Evolutionary conservation across 1,140 invertebrate genomes (phyloP).

Genomic region (Drosophila littoralis): DNA sequence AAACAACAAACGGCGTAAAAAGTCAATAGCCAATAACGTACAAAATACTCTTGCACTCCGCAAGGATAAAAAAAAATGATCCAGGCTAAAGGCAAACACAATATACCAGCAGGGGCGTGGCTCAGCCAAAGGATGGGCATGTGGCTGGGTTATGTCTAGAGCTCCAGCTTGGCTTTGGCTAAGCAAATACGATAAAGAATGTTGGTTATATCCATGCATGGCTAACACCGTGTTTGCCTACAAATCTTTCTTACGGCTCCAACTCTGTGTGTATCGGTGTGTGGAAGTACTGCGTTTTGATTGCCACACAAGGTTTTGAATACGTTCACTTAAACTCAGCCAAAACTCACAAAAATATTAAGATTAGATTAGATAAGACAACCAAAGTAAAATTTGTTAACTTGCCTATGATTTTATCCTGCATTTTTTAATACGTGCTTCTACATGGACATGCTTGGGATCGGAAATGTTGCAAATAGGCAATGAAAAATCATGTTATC

Average conservation of each 20-base stretch:
- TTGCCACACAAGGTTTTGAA: not conserved
- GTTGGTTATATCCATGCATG: not conserved
- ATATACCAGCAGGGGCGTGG: not conserved
- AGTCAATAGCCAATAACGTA: conserved; percentile 60
- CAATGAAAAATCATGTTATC: not conserved
- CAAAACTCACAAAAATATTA: too few species aligned
- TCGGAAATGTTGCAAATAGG: too few species aligned
- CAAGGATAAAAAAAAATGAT: conserved; percentile 8
- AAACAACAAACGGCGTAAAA: conserved; percentile 60
- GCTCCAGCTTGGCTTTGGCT: not conserved
- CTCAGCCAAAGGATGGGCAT: conserved; percentile 13
- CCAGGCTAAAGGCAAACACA: conserved; percentile 14
- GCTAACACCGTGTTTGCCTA: conserved; percentile 1
- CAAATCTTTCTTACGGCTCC: conserved; percentile 1
- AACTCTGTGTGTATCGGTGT: not conserved
- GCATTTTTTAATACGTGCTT: too few species aligned
- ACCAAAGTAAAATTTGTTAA: too few species aligned
- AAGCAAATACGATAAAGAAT: conserved; percentile 3
- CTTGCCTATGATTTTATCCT: too few species aligned
- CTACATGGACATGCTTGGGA: too few species aligned
- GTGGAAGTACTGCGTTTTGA: not conserved
- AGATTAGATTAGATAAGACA: too few species aligned
- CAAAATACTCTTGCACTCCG: conserved; percentile 24
- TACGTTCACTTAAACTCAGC: not conserved
- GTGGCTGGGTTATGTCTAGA: conserved; percentile 2